Base-by-base conservation (phyloP, 2,113 vertebrate species). In the Ranitomeya variabilis region DNA sequence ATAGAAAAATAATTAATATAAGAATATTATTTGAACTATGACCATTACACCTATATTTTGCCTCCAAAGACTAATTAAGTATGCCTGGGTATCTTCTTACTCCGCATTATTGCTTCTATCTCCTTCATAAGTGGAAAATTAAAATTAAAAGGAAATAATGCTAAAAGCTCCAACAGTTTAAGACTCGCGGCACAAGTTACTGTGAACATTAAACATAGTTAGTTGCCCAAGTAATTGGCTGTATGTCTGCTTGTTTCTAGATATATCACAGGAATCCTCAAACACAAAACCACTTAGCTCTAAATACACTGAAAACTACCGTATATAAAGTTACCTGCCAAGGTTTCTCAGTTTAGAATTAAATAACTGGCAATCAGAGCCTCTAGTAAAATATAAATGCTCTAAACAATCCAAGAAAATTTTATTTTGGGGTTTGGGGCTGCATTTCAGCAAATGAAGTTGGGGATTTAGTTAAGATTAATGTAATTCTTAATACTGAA, bases 211-310 rank as follows among this genome's bases (percentile, higher is more conserved):
- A 81, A 69, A 80, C 64, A 81, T 69, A 73, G 64, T 66, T 69
- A 73, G 64, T 66, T 81, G 78, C 86, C 86, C 78, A 87, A 26
- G 54, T 80, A 87, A 87, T 80, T 80, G n/a, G 31, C 76, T 64
- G 59, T 73, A 51, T 86, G 45, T 77, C 74, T 55, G 45, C 83
- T 85, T 79, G 60, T n/a, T 87, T 87, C 21, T 26, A 19, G 26
- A 76, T 67, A 79, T 66, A 85, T 74, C 23, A 31, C 37, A 79
- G 55, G 51, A 80, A 80, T 13, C 66, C 59, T 66, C 59, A 80
- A 23, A 19, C 69, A 74, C 51, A 80, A 45, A 80, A 80, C 60
- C 86, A 80, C 60, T 87, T 87, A 67, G 69, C 51, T 57, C 62
- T 67, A 87, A 67, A 60, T 87, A 55, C 45, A 67, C 54, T 37